Base-by-base conservation (phyloP, 2,888 invertebrate genomes). In the Ligdia adustata region DNA sequence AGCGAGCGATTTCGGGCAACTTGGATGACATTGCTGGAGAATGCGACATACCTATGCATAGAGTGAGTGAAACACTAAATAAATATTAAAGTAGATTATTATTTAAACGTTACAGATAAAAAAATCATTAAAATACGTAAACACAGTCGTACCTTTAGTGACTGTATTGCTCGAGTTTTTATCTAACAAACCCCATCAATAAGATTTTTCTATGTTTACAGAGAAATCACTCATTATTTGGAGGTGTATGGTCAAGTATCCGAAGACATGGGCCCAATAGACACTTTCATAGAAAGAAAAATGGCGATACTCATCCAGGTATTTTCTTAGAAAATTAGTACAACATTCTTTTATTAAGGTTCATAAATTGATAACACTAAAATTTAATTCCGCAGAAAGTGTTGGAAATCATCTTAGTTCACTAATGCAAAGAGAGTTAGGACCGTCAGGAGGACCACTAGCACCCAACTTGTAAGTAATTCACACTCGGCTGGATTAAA, bases 1-100 rank as follows among this genome's bases (percentile, higher is more conserved):
- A 99, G 80, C 92, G 99, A 63, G 99, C 99, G n/a, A 99, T 99
- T 65, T 99, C 99, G 7, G 99, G 99, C 12, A 99, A 98, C 79
- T 90, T 99, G 61, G 99, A 99, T 69, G 98, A 98, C 70, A 92
- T 98, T 48, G 92, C 95, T 50, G 97, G 98, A 67, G 97, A 97
- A 70, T 94, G 94, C 79, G 98, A 98, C 56, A 96, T 98, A 80
- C 99, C 99, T 38, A 98, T 98, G 95, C 99, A 99, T 86, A 94
- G 99, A 90, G 99, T 99, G 92, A 92, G 91, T 71, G 20, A 47
- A 48, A 13, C 15, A n/a, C 11, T 44, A 2, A 26, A 12, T 0
- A 3, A 14, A 7, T n/a, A n/a, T n/a, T n/a, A n/a, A n/a, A n/a
- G n/a, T n/a, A n/a, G n/a, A n/a, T n/a, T n/a, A n/a, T n/a, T n/a